These are phyloP conservation scores for Andrena minutula DNA, from an alignment of 2,888 invertebrate species.

Conservation along the genomic window DNA sequence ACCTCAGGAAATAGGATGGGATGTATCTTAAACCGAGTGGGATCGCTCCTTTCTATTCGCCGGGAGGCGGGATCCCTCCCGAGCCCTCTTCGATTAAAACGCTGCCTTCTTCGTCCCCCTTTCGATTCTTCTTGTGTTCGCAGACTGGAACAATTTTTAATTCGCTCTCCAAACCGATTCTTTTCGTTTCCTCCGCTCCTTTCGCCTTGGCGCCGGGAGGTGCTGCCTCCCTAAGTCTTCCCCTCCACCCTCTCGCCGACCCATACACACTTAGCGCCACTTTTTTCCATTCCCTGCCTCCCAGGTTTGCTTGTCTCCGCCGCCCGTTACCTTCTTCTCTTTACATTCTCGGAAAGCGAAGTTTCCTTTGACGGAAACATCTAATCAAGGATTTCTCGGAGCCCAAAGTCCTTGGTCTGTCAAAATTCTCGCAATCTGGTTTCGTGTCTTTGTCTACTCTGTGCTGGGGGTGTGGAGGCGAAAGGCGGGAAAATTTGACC, in stretches of 20 bases:
- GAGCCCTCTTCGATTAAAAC: constrained; percentile 59
- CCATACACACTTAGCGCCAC: not conserved
- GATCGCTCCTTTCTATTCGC: constrained; percentile 65
- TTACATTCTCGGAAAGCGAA: constrained; percentile 48
- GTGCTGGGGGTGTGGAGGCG: constrained; percentile 15
- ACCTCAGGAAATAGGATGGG: constrained; percentile 77
- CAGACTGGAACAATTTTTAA: constrained; percentile 72
- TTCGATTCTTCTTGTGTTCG: constrained; percentile 52
- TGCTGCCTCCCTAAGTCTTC: constrained; percentile 9
- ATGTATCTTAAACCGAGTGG: constrained; percentile 75
- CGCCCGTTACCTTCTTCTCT: constrained; percentile 15
- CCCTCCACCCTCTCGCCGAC: not conserved
- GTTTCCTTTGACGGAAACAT: constrained; percentile 75
- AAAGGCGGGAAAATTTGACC: constrained; percentile 69
- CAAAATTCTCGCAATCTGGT: constrained; percentile 26
- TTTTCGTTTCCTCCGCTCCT: not conserved
- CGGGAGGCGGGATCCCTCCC: constrained; percentile 57
- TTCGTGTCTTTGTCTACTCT: constrained; percentile 18
- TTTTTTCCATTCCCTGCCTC: not conserved
- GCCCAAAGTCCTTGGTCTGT: constrained; percentile 46
- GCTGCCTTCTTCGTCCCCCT: constrained; percentile 16
- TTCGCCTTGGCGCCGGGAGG: not conserved
- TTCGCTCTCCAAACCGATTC: constrained; percentile 66
- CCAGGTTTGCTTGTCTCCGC: not conserved
- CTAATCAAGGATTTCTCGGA: constrained; percentile 75